These are phyloP conservation scores for Himalopsyche anomala DNA, from an alignment of 2,888 invertebrate species.

Conservation along the genomic window DNA sequence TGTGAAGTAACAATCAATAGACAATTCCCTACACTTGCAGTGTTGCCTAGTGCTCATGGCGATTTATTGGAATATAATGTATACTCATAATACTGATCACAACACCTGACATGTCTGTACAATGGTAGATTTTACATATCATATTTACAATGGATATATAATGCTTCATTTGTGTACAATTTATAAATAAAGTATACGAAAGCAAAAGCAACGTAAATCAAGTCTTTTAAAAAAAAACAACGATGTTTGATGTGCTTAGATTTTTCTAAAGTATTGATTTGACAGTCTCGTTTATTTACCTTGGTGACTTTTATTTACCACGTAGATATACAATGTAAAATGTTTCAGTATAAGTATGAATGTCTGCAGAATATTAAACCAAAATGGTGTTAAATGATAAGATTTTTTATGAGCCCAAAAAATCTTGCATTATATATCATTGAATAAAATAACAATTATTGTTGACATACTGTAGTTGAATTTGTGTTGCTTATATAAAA, in stretches of 20 bases:
- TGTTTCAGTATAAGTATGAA: constrained; percentile 22
- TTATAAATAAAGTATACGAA: constrained; percentile 19
- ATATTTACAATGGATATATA: constrained; percentile 29
- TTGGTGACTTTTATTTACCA: not conserved
- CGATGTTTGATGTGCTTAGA: not conserved
- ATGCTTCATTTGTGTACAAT: constrained; percentile 11
- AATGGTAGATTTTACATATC: constrained; percentile 38
- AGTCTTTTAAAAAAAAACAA: constrained; percentile 28
- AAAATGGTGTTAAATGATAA: constrained; percentile 56
- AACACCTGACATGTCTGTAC: not conserved
- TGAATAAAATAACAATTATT: not conserved
- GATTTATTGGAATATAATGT: too few species aligned
- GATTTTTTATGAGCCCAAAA: constrained; percentile 65
- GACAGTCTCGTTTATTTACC: not conserved
- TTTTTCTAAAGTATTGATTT: constrained; percentile 26
- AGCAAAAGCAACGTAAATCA: not conserved
- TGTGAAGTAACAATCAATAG: constrained; percentile 6
- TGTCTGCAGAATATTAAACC: constrained; percentile 35
- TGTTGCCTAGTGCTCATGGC: not conserved
- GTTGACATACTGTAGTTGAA: not conserved
- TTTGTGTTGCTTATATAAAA: constrained; percentile 5
- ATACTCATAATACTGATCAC: not conserved
- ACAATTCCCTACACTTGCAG: not conserved
- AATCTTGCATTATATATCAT: constrained; percentile 64
- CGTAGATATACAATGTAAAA: constrained; percentile 6